Percentiles rank a stretch among this genome's conserved stretches.
Conservation (phyloP, 2,888 invertebrate species). For the Toxonevra muliebris region DNA sequence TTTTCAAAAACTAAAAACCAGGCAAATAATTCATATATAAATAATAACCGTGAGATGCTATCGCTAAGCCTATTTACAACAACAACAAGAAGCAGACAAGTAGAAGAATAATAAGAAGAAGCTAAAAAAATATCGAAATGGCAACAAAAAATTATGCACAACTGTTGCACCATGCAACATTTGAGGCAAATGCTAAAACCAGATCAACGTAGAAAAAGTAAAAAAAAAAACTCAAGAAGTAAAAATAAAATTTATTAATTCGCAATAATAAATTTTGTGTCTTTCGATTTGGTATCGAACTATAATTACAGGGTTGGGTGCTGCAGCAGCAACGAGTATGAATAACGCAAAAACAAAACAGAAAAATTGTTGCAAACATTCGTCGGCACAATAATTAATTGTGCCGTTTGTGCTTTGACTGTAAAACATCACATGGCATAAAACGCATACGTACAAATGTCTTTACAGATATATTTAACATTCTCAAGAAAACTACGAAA, state of each 20-base stretch:
- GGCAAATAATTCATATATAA: conserved; percentile 27
- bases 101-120: background rate
- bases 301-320: conserved; percentile 63
- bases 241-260: conserved; percentile 60
- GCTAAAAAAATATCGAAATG: background rate
- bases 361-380: conserved; percentile 32
- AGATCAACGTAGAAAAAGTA: background rate
- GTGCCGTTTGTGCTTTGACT: conserved; percentile 42
- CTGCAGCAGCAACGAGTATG: conserved; percentile 35
- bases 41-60: conserved; percentile 30
- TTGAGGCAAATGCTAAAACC: background rate
- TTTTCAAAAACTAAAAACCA: background rate
- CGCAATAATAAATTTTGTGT: conserved; percentile 65
- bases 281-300: conserved; percentile 65
- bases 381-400: conserved; percentile 54
- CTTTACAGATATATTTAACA: conserved; percentile 12
- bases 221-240: conserved; percentile 36
- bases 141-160: background rate
- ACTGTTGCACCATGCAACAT: background rate
- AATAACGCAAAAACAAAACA: conserved; percentile 17
- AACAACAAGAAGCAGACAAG: conserved; percentile 9
- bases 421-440: conserved; percentile 22
- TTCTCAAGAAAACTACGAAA: background rate
- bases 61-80: conserved; percentile 15
- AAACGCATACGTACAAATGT: conserved; percentile 5